Evolutionary conservation across 2,113 vertebrate genomes (phyloP).

Genomic region (Manacus vitellinus): DNA sequence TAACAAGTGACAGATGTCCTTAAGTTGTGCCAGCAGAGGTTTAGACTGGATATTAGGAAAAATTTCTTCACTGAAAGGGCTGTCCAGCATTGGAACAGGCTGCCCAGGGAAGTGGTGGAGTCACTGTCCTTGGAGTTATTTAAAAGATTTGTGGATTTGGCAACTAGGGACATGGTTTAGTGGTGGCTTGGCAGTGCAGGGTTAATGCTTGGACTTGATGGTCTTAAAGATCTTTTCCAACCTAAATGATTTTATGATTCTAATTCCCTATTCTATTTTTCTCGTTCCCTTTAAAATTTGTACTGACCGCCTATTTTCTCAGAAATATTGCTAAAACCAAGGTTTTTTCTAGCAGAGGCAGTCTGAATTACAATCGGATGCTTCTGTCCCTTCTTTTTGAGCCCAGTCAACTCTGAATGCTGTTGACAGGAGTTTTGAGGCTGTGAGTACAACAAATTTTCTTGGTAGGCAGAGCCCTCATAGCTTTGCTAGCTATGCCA

Average conservation of each 20-base stretch:
- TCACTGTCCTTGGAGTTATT: background rate
- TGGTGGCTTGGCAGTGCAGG: background rate
- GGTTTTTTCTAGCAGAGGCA: background rate
- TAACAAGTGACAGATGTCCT: background rate
- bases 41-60: background rate
- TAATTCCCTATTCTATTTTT: background rate
- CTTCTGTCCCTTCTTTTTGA: background rate
- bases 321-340: background rate
- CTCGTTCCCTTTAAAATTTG: background rate
- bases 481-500: background rate
- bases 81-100: background rate
- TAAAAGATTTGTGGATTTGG: background rate
- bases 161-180: background rate
- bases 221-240: background rate
- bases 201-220: background rate
- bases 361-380: rapidly evolving
- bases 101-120: background rate
- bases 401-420: background rate
- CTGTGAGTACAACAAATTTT: background rate
- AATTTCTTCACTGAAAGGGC: background rate
- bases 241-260: background rate
- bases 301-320: background rate
- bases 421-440: background rate
- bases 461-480: background rate
- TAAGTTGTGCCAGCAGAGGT: background rate